Conservation (phyloP, 2,113 vertebrate species). For the Calidris pugnax region DNA sequence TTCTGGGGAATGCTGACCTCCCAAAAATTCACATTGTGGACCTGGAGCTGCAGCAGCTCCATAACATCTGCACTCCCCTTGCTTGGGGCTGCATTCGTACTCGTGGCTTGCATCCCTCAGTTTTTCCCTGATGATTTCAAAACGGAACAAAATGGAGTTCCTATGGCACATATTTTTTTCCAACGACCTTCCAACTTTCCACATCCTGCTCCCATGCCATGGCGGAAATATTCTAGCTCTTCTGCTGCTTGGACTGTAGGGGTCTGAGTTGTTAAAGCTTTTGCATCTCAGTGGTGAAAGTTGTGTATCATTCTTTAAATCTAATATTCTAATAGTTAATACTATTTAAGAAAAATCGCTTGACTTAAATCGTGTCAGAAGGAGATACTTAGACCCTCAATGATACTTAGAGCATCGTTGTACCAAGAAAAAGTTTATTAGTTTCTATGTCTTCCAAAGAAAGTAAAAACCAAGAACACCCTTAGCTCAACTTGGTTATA, state of each 20-base stretch:
- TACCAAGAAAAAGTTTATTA: not conserved
- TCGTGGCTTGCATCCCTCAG: not conserved
- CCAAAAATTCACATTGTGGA: not conserved
- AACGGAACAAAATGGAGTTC: not conserved
- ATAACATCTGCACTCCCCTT: not conserved
- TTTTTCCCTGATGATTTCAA: conserved; percentile 12
- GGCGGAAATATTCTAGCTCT: not conserved
- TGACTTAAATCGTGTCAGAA: not conserved
- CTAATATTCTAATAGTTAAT: not conserved
- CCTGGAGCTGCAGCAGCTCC: not conserved
- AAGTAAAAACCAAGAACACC: conserved; percentile 32
- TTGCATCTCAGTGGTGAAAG: not conserved
- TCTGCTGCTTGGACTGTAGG: not conserved
- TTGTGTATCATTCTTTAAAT: not conserved
- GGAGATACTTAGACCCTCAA: not conserved
- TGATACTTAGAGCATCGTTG: not conserved
- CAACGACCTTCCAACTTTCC: not conserved
- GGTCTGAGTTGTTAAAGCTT: conserved; percentile 30
- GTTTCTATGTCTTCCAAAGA: conserved; percentile 44
- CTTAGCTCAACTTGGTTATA: conserved; percentile 34
- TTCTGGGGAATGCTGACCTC: rapidly evolving
- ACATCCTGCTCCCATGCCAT: not conserved
- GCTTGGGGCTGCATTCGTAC: not conserved
- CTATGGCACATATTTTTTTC: not conserved
- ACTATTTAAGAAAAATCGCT: conserved; percentile 35